phyloP scores from a whole-genome alignment of 2,888 invertebrate species.

The Tetramorium bicarinatum region DNA sequence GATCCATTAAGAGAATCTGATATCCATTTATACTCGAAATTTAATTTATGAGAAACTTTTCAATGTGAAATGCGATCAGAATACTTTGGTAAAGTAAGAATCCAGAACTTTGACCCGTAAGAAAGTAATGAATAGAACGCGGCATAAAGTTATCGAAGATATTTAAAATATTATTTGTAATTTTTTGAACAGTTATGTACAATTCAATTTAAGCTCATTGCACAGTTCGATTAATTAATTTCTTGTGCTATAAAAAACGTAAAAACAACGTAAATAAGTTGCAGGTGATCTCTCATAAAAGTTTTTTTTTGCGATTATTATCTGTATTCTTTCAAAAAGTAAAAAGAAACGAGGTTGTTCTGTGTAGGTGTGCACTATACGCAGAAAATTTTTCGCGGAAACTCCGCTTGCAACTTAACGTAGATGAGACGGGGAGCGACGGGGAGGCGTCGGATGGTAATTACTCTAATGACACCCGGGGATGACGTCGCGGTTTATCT shows the following conservation, averaged over 20 bases:
- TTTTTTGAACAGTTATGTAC: background rate
- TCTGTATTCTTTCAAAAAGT: background rate
- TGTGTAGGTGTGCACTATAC: too few species aligned
- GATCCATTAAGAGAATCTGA: background rate
- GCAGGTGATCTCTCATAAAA: background rate
- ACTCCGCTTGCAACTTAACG: background rate
- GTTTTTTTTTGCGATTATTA: background rate
- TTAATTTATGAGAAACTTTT: background rate
- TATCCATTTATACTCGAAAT: background rate
- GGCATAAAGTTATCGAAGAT: background rate
- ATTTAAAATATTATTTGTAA: background rate
- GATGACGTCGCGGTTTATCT: conserved; percentile 56
- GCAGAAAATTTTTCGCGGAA: background rate
- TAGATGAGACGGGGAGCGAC: background rate
- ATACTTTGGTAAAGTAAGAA: background rate
- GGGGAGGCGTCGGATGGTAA: conserved; percentile 30
- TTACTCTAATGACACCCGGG: conserved; percentile 56
- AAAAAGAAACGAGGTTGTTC: background rate
- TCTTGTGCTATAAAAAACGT: background rate
- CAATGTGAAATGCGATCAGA: background rate
- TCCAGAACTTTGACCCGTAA: too few species aligned
- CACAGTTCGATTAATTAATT: background rate
- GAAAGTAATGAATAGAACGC: background rate
- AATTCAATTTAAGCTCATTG: background rate
- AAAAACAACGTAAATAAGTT: background rate